Evolutionary conservation across 2,888 invertebrate genomes (phyloP), one percentile per base, ranked within the genome.

Genomic region (Formica aserva): DNA sequence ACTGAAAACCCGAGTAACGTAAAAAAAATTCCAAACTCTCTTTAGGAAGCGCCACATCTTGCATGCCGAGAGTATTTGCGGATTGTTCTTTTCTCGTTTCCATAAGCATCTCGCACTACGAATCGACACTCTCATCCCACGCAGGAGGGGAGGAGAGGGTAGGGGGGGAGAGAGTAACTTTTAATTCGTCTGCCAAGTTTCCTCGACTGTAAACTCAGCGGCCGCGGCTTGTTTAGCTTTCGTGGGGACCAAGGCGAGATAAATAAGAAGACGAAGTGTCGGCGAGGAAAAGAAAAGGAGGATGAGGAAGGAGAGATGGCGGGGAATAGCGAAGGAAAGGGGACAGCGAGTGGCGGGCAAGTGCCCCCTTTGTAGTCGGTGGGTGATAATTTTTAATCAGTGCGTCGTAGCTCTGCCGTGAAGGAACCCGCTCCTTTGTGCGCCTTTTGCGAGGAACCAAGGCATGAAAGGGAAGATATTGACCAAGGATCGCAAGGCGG

Each of bases 311-410:
- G 32, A 32, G 11, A 11, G 45, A n/a, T 35, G 72, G 66, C 65
- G 38, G 15, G 41, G 55, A 65, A 45, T 66, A 71, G 83, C 66
- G 38, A 57, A 41, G 75, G 75, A 52, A 81, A 82, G 83, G 71
- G 77, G 72, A 84, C 32, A 57, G 72, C 72, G 82, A 84, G 78
- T 85, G 84, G 84, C 78, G 83, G 86, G 87, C 87, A 84, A 90
- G 89, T 90, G 91, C 86, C 89, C 90, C 92, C 90, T 92, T 93
- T 92, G 92, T 93, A 92, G 91, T 91, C 87, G 88, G 87, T 88
- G 91, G 93, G 93, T 93, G 93, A 93, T 94, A 94, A 94, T 94
- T 94, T 94, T 94, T 94, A 94, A 94, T 94, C 94, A 94, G 92
- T 90, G 92, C 89, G 91, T 91, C 91, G 90, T 88, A 88, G 87